A percentile compares a stretch with the other conserved stretches of the same genome.
These are phyloP conservation scores for Steinernema khuongi DNA, from an alignment of 1,140 invertebrate genomes.

Conservation along the genomic window DNA sequence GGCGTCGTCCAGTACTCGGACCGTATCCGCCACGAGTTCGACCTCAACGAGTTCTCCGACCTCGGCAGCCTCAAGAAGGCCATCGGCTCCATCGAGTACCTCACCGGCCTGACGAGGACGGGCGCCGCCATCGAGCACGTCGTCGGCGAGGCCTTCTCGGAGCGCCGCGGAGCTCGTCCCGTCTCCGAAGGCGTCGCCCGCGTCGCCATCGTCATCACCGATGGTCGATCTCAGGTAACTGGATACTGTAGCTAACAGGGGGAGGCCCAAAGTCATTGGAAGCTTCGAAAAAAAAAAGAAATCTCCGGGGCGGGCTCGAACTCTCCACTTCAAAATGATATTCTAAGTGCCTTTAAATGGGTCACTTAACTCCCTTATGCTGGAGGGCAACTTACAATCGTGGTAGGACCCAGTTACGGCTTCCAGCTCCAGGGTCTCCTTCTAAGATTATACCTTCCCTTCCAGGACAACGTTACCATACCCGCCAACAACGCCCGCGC, in stretches of 20 bases:
- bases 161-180: conserved; percentile 54
- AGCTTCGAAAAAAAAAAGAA: too few species aligned
- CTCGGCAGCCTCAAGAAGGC: conserved; percentile 48
- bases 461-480: conserved; percentile 56
- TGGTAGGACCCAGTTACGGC: too few species aligned
- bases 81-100: conserved; percentile 50
- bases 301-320: too few species aligned
- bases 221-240: conserved; percentile 43
- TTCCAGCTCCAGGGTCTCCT: not conserved
- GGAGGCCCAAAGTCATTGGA: too few species aligned
- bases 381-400: too few species aligned
- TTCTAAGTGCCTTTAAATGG: too few species aligned
- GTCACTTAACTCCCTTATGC: too few species aligned
- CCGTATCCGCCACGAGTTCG: conserved; percentile 50
- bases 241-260: too few species aligned
- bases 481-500: conserved; percentile 51
- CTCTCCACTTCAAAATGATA: too few species aligned
- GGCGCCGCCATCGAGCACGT: conserved; percentile 57
- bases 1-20: conserved; percentile 57
- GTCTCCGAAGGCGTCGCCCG: conserved; percentile 40
- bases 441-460: conserved; percentile 19
- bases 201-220: conserved; percentile 59
- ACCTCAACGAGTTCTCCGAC: conserved; percentile 44
- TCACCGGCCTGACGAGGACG: conserved; percentile 55
- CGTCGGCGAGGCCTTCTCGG: conserved; percentile 51